These are phyloP conservation scores for Ichneumoninae sp. DNA, from an alignment of 2,888 invertebrate species.

Conservation along the genomic window DNA sequence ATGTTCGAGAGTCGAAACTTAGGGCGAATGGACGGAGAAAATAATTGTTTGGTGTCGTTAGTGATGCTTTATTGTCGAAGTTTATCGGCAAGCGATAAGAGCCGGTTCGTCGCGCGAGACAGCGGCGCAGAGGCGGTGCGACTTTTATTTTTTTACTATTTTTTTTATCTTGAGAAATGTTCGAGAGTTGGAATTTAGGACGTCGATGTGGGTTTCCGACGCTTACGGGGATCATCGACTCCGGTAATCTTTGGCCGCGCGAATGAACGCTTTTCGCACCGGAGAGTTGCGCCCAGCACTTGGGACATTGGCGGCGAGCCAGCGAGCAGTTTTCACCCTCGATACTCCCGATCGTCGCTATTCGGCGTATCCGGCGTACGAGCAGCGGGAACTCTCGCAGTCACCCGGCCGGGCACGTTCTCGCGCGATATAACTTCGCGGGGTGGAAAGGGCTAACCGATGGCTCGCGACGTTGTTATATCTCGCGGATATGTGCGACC, in stretches of 20 bases:
- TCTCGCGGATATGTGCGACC: constrained; percentile 42
- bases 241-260: constrained; percentile 59
- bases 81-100: not conserved
- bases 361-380: not conserved
- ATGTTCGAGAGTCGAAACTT: too few species aligned
- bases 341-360: constrained; percentile 23
- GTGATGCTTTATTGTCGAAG: not conserved
- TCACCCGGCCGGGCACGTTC: constrained; percentile 18
- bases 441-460: constrained; percentile 5
- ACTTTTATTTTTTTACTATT: not conserved
- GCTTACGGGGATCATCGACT: constrained; percentile 51
- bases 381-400: constrained; percentile 10
- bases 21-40: too few species aligned
- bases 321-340: constrained; percentile 64
- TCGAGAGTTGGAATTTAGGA: not conserved
- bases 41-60: too few species aligned
- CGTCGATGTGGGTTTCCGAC: constrained; percentile 12
- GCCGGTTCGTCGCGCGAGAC: not conserved
- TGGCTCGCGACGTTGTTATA: constrained; percentile 48
- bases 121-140: too few species aligned
- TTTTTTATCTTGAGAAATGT: not conserved
- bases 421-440: constrained; percentile 41
- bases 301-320: constrained; percentile 54
- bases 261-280: constrained; percentile 66
- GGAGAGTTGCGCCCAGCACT: constrained; percentile 13